These are phyloP conservation scores for Platysternon megacephalum DNA, from an alignment of 2,113 vertebrate species.

Conservation along the genomic window DNA sequence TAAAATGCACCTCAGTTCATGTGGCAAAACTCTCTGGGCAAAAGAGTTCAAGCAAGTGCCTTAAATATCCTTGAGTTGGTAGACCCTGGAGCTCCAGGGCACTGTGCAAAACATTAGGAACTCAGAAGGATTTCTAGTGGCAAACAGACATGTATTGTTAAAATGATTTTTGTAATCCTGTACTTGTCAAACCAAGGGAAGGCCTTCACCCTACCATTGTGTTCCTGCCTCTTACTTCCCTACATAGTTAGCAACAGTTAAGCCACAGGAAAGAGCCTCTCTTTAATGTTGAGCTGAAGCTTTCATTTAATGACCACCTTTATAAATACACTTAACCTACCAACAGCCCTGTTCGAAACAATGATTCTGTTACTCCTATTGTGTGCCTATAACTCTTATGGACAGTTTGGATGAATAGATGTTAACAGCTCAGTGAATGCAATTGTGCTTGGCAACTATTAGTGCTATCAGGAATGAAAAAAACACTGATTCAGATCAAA, in stretches of 20 bases:
- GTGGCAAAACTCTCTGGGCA: conserved; percentile 2
- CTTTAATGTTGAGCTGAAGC: conserved; percentile 63
- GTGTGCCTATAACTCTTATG: conserved; percentile 68
- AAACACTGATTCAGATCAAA: conserved; percentile 45
- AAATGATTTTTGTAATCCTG: conserved; percentile 5
- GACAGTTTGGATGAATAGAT: conserved; percentile 52
- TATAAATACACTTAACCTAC: conserved; percentile 58
- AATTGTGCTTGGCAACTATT: conserved; percentile 13
- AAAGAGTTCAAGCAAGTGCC: conserved; percentile 74
- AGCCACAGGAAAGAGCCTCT: background rate
- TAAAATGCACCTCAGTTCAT: conserved; percentile 20
- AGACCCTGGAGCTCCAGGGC: conserved; percentile 30
- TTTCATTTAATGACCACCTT: conserved; percentile 25
- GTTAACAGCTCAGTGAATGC: conserved; percentile 31
- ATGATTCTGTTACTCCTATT: conserved; percentile 35
- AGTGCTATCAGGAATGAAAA: background rate
- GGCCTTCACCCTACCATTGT: background rate
- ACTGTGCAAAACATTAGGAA: conserved; percentile 25
- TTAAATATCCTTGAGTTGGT: conserved; percentile 57
- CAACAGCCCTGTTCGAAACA: conserved; percentile 36
- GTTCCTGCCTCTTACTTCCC: conserved; percentile 37
- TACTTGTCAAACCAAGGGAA: conserved; percentile 21
- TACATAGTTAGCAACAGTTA: background rate
- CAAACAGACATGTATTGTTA: background rate
- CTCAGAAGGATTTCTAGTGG: background rate